phyloP scores from a whole-genome alignment of 2,797 vertebrate species.

The Spheniscus humboldti region DNA sequence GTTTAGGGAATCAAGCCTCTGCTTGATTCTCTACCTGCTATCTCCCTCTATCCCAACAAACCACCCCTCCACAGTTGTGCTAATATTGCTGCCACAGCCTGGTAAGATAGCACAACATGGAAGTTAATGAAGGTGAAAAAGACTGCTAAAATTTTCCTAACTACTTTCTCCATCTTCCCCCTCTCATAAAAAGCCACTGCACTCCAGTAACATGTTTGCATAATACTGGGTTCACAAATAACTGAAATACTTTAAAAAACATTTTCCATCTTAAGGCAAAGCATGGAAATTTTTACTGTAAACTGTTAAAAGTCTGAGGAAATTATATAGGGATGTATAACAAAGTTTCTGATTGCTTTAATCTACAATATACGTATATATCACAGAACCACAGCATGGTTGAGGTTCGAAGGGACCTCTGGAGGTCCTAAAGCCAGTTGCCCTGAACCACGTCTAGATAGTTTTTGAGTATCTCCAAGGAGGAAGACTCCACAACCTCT shows the following conservation, averaged over 20 bases:
- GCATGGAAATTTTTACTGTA: background rate
- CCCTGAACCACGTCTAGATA: background rate
- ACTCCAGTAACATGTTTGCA: background rate
- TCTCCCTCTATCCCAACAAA: background rate
- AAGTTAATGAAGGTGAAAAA: background rate
- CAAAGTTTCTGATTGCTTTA: background rate
- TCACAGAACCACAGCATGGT: background rate
- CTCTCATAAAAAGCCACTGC: background rate
- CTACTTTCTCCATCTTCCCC: background rate
- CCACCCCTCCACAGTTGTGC: background rate
- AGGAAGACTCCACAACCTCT: background rate
- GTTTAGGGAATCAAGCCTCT: background rate
- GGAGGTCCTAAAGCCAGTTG: background rate
- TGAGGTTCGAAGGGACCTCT: background rate
- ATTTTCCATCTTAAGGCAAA: background rate
- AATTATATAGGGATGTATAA: background rate
- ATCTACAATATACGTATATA: background rate
- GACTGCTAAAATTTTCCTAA: background rate
- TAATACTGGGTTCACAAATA: background rate
- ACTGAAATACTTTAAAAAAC: background rate
- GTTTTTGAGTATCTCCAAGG: background rate
- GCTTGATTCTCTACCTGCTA: background rate
- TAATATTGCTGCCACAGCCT: background rate
- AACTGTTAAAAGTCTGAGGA: background rate
- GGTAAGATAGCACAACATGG: background rate